These are phyloP conservation scores for Crax fasciolata DNA, from an alignment of 2,797 vertebrate species.

Conservation along the genomic window DNA sequence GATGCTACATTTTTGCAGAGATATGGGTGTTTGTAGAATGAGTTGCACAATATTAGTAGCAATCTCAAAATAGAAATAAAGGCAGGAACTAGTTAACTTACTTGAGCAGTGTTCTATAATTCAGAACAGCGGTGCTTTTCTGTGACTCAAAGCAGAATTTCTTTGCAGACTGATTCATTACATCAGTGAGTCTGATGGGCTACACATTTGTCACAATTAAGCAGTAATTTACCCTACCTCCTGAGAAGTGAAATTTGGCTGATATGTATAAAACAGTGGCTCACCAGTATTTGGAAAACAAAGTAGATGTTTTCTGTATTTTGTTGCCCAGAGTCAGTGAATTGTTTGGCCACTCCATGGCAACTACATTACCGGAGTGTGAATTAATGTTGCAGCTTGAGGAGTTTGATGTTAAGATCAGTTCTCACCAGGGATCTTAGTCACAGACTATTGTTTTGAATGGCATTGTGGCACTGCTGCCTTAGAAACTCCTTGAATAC, in stretches of 20 bases:
- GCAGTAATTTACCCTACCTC: constrained; percentile 54
- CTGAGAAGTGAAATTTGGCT: constrained; percentile 39
- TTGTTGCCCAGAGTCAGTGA: constrained; percentile 33
- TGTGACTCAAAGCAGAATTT: constrained; percentile 25
- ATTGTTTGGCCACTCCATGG: constrained; percentile 51
- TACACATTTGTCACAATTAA: constrained; percentile 59
- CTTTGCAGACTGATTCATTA: constrained; percentile 7
- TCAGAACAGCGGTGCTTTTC: not conserved
- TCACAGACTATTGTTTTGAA: not conserved
- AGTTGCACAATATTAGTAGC: not conserved
- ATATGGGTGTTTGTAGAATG: not conserved
- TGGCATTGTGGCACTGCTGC: not conserved
- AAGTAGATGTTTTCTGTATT: constrained; percentile 44
- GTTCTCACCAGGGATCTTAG: constrained; percentile 2
- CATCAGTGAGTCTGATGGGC: not conserved
- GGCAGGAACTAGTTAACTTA: not conserved
- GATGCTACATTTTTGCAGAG: not conserved
- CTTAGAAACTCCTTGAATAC: not conserved
- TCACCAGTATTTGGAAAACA: constrained; percentile 71
- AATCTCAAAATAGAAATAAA: not conserved
- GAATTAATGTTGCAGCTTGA: constrained; percentile 37
- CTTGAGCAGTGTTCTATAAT: not conserved
- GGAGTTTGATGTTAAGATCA: constrained; percentile 18
- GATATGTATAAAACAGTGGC: constrained; percentile 36
- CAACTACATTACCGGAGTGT: constrained; percentile 5